phyloP scores from a whole-genome alignment of 2,888 invertebrate species.

The Strigamia maritima region DNA sequence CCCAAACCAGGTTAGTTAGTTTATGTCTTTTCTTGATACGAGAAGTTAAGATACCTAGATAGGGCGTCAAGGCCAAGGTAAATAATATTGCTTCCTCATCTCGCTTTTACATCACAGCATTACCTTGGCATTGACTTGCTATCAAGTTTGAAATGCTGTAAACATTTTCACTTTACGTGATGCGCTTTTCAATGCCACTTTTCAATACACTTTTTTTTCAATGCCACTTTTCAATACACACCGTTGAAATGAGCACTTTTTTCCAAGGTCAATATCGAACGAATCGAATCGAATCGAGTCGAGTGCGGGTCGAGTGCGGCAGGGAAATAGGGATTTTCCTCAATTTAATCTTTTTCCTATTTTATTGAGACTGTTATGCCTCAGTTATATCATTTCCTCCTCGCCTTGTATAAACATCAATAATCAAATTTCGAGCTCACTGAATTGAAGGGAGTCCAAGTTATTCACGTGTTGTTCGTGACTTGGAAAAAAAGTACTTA shows the following conservation, averaged over 20 bases:
- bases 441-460: background rate
- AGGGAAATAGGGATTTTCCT: background rate
- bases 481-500: background rate
- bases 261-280: background rate
- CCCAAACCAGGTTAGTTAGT: background rate
- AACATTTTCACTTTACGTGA: background rate
- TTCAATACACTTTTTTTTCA: no score
- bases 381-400: slow-evolving; percentile 1
- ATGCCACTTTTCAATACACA: background rate
- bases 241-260: background rate
- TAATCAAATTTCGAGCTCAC: background rate
- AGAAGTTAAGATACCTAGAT: background rate
- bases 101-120: background rate
- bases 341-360: slow-evolving; percentile 12
- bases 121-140: slow-evolving; percentile 1
- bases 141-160: background rate
- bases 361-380: background rate
- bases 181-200: background rate
- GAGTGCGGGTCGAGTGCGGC: no score
- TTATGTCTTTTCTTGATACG: no score
- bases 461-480: background rate
- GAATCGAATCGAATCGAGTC: no score
- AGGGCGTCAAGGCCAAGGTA: slow-evolving; percentile 2
- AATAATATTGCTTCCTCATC: background rate
- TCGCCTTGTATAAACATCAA: background rate